Evolutionary conservation across 1,140 invertebrate genomes (phyloP).

Genomic region (Drosophila tropicalis): DNA sequence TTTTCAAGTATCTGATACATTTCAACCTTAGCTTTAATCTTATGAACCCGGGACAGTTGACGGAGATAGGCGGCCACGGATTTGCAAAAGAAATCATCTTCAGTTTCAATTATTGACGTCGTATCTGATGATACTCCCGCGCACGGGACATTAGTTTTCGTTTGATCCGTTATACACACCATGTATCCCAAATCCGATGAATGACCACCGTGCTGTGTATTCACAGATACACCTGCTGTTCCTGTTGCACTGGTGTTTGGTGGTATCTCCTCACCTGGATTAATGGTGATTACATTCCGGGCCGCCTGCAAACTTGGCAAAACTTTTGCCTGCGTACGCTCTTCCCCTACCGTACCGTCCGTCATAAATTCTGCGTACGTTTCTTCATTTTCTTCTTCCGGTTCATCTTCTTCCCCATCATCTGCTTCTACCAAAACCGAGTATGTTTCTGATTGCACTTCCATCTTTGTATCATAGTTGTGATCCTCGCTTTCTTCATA

Average conservation of each 20-base stretch:
- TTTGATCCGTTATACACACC: constrained; percentile 48
- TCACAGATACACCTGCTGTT: constrained; percentile 7
- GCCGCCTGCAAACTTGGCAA: constrained; percentile 38
- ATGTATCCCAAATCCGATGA: constrained; percentile 51
- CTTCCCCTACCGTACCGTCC: constrained; percentile 32
- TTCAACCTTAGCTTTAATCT: constrained; percentile 81
- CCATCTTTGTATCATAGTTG: constrained; percentile 57
- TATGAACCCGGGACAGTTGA: constrained; percentile 70
- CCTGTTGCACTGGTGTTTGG: constrained; percentile 4
- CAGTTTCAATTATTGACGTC: constrained; percentile 49
- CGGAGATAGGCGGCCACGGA: constrained; percentile 68
- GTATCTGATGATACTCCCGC: background rate
- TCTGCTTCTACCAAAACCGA: constrained; percentile 67
- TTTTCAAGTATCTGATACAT: constrained; percentile 80
- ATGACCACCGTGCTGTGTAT: constrained; percentile 28
- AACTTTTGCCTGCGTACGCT: constrained; percentile 33
- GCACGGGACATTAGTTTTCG: constrained; percentile 18
- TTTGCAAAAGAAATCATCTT: constrained; percentile 79
- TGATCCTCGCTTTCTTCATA: constrained; percentile 66
- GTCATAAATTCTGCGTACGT: constrained; percentile 57
- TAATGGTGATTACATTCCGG: constrained; percentile 38
- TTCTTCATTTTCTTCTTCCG: constrained; percentile 35
- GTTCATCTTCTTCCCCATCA: constrained; percentile 47
- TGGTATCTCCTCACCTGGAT: constrained; percentile 23
- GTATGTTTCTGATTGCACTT: constrained; percentile 64